phyloP scores from a whole-genome alignment of 53 echinoderm and acorn worm species.

The Hippasteria phrygiana region DNA sequence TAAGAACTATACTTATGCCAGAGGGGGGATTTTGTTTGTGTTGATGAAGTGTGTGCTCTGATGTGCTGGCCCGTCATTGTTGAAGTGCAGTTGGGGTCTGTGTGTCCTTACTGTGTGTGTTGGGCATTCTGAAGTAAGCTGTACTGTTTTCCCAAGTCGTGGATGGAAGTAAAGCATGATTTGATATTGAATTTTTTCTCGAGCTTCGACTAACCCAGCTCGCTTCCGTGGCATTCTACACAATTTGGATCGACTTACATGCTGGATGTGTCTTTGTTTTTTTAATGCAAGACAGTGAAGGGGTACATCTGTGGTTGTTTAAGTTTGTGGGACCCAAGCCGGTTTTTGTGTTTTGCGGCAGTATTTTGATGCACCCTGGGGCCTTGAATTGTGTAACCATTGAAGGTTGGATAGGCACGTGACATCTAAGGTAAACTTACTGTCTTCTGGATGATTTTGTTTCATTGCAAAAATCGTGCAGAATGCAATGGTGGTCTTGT shows the following conservation, averaged over 20 bases:
- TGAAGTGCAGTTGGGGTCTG: background rate
- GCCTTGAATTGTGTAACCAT: background rate
- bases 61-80: background rate
- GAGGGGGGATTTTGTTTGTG: background rate
- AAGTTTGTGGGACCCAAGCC: too few relatives aligned
- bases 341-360: background rate
- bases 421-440: too few relatives aligned
- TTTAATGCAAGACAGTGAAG: background rate
- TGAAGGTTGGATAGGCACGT: too few relatives aligned
- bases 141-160: background rate
- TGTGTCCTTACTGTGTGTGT: background rate
- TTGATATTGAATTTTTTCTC: background rate
- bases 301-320: background rate
- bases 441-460: background rate
- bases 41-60: background rate
- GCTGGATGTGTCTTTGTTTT: background rate
- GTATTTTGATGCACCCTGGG: background rate
- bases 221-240: background rate
- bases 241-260: background rate
- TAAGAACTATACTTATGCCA: background rate
- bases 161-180: background rate
- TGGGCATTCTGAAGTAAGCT: background rate
- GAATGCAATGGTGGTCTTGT: slow-evolving; percentile 7
- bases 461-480: background rate
- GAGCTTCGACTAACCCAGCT: background rate